A percentile compares a stretch with the other conserved stretches of the same genome.
Evolutionary conservation across 2,888 invertebrate genomes (phyloP).

Genomic region (Beris chalybata): DNA sequence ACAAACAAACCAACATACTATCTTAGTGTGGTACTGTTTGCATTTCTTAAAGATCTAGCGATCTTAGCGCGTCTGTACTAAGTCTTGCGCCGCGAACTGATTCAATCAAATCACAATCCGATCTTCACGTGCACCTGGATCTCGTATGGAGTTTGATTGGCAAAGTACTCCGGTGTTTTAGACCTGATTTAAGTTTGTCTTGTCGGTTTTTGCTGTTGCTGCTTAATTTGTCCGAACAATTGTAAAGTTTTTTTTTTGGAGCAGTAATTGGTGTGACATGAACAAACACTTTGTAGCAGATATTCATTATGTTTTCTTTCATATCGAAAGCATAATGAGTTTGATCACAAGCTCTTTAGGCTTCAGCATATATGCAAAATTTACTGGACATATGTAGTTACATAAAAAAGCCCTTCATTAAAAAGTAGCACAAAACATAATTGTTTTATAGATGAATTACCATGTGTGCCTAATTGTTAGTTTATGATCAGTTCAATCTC

Average conservation of each 20-base stretch:
- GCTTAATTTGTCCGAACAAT: conserved; percentile 15
- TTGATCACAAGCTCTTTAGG: no score
- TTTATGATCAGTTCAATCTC: no score
- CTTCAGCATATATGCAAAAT: no score
- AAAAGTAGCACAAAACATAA: no score
- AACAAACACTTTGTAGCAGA: conserved; percentile 5
- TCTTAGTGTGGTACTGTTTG: neutral
- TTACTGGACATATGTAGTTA: no score
- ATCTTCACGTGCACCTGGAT: conserved; percentile 4
- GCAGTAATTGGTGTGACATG: conserved; percentile 1
- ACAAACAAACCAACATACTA: neutral
- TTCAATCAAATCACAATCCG: neutral
- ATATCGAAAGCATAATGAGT: no score
- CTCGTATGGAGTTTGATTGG: neutral
- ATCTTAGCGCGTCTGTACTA: neutral
- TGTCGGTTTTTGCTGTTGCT: neutral
- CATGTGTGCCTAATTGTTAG: no score
- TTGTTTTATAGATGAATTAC: no score
- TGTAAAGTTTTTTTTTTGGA: neutral
- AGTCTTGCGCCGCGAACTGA: neutral
- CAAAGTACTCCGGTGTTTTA: no score
- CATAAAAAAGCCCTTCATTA: no score
- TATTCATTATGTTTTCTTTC: neutral
- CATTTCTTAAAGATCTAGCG: neutral
- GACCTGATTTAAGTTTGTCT: neutral